phyloP scores from a whole-genome alignment of 2,888 invertebrate genomes.

The Lithophane semibrunnea region DNA sequence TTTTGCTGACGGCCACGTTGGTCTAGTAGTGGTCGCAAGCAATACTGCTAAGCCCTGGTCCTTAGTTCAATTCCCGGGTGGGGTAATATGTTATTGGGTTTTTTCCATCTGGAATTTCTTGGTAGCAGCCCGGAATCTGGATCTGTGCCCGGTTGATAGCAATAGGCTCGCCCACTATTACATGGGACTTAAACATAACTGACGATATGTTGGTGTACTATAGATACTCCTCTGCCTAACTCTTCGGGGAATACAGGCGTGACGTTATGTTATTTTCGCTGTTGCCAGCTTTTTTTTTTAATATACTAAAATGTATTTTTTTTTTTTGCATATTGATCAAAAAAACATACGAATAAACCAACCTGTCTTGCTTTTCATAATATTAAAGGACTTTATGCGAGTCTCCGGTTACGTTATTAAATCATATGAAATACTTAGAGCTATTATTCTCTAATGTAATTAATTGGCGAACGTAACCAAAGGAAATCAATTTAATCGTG shows the following conservation, averaged over 20 bases:
- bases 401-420: neutral
- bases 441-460: neutral
- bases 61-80: neutral
- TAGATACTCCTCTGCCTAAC: neutral
- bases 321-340: neutral
- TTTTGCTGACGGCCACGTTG: neutral
- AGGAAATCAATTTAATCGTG: constrained; percentile 30
- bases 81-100: too few relatives aligned
- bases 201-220: neutral
- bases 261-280: too few relatives aligned
- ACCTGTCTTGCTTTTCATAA: neutral
- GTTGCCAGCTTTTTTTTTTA: too few relatives aligned
- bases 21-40: neutral
- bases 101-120: neutral
- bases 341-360: neutral
- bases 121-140: neutral
- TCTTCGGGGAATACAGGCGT: neutral
- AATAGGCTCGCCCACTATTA: neutral
- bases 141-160: neutral
- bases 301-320: too few relatives aligned
- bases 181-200: neutral
- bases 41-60: neutral
- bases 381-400: neutral
- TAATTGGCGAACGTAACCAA: constrained; percentile 2
- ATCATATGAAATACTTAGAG: neutral